Percentiles rank a stretch among this genome's conserved stretches.
These are phyloP conservation scores for Heliconius erato DNA, from an alignment of 2,888 invertebrate genomes.

Conservation along the genomic window DNA sequence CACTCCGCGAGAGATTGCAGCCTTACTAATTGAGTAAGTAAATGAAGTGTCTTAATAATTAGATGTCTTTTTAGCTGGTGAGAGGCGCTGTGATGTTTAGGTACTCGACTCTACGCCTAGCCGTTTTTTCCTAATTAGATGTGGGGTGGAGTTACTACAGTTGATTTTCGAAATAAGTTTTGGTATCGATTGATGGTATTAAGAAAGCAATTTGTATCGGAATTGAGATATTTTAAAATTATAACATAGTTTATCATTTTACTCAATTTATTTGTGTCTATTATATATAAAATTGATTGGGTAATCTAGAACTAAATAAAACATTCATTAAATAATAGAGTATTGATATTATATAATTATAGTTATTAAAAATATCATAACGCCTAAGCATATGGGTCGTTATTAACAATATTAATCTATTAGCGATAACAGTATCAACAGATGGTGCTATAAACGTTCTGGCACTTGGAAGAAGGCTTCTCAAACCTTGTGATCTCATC, in stretches of 20 bases:
- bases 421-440: conserved; percentile 50
- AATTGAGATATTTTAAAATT: not conserved
- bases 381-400: conserved; percentile 43
- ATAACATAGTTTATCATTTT: not conserved
- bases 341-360: not conserved
- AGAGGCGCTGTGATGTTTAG: conserved; percentile 58
- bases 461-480: conserved; percentile 14
- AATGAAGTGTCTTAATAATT: conserved; percentile 84
- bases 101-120: conserved; percentile 53
- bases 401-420: conserved; percentile 43
- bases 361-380: conserved; percentile 17
- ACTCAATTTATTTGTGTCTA: not conserved
- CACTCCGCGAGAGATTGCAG: conserved; percentile 76
- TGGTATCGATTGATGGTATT: not conserved
- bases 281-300: too few relatives aligned
- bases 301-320: not conserved
- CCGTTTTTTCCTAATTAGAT: conserved; percentile 54
- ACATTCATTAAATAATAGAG: not conserved
- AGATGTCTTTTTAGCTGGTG: conserved; percentile 75
- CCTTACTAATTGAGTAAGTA: conserved; percentile 83
- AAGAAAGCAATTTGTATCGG: not conserved
- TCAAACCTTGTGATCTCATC: conserved; percentile 22
- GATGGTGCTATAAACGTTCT: conserved; percentile 48
- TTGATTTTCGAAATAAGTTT: conserved; percentile 28
- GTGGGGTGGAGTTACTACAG: conserved; percentile 37